Conservation (phyloP, 2,888 invertebrate genomes). For the Coleophora flavipennella region DNA sequence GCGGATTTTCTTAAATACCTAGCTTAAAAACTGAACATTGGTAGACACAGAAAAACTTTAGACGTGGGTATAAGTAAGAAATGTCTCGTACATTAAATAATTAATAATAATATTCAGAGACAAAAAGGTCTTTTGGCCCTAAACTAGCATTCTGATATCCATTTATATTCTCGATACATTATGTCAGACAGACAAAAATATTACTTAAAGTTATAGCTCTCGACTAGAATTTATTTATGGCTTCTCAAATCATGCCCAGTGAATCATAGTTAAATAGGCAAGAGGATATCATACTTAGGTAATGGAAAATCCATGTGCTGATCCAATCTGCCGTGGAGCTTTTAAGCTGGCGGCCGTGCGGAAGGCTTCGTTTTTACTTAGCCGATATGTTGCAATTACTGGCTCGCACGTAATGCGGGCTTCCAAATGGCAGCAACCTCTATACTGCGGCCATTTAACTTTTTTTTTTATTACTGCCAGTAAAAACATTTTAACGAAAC, state of each 20-base stretch:
- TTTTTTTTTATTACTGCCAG: slow-evolving; percentile 13
- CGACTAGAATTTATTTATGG: slow-evolving; percentile 8
- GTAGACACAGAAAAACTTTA: too few relatives aligned
- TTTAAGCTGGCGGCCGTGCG: slow-evolving; percentile 48
- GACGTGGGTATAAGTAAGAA: too few relatives aligned
- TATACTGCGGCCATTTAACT: slow-evolving; percentile 19
- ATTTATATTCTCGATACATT: background rate
- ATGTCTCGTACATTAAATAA: too few relatives aligned
- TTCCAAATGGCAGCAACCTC: too few relatives aligned
- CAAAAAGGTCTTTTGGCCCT: too few relatives aligned
- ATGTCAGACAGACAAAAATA: background rate
- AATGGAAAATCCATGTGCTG: slow-evolving; percentile 68
- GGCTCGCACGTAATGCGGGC: slow-evolving; percentile 33
- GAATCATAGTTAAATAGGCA: slow-evolving; percentile 43
- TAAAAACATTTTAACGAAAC: too few relatives aligned
- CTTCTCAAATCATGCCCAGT: slow-evolving; percentile 26
- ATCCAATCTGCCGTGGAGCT: slow-evolving; percentile 62
- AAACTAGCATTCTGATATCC: too few relatives aligned
- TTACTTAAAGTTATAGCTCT: slow-evolving; percentile 10
- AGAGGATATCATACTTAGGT: too few relatives aligned
- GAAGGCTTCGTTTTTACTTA: slow-evolving; percentile 50
- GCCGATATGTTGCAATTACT: slow-evolving; percentile 50
- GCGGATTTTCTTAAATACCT: too few relatives aligned
- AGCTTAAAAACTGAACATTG: too few relatives aligned
- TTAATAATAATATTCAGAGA: too few relatives aligned